Conservation (phyloP, 2,113 vertebrate genomes). For the Caracal caracal region DNA sequence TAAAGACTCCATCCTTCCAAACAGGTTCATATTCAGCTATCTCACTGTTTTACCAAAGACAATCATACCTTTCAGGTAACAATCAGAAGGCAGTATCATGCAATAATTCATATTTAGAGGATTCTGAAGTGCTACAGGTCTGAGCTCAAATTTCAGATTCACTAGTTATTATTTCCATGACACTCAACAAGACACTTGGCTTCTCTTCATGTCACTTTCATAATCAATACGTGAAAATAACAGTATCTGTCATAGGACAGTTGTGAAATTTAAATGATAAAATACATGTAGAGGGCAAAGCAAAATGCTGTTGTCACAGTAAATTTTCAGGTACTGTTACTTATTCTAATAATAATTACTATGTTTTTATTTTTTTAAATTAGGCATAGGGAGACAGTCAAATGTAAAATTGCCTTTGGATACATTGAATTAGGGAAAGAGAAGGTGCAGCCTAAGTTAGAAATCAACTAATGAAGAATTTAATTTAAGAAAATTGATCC, state of each 20-base stretch:
- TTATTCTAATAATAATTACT: background rate
- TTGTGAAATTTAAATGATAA: background rate
- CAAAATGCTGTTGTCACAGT: background rate
- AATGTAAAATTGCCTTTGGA: conserved; percentile 4
- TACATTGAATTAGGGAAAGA: background rate
- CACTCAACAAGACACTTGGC: background rate
- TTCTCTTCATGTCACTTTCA: background rate
- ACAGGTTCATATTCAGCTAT: background rate
- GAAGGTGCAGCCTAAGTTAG: background rate
- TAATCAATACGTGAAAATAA: background rate
- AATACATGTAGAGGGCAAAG: background rate
- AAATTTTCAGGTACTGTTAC: background rate
- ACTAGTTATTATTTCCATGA: background rate
- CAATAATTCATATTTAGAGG: background rate
- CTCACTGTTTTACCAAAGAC: background rate
- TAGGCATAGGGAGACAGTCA: background rate
- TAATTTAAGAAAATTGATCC: background rate
- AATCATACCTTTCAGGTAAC: background rate
- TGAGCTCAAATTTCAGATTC: background rate
- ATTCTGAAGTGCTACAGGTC: background rate
- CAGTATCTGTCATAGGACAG: background rate
- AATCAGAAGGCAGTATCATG: background rate
- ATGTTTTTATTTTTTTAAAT: conserved; percentile 1
- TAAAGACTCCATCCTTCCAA: background rate
- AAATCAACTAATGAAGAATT: background rate